phyloP scores from a whole-genome alignment of 1,140 invertebrate species.

The Anagrus nilaparvatae region DNA sequence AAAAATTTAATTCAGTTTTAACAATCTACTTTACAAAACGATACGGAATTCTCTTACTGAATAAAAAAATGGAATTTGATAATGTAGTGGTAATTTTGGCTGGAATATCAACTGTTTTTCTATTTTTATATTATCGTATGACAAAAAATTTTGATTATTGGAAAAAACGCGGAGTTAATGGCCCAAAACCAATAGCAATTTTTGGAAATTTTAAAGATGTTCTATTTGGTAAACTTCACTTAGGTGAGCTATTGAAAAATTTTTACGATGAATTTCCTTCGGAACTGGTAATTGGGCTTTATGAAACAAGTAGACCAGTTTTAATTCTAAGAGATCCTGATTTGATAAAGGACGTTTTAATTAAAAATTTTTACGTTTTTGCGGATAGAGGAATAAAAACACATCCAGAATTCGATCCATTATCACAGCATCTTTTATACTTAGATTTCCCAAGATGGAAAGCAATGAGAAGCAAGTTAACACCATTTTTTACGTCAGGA shows the following conservation, averaged over 20 bases:
- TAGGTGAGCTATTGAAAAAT: slow-evolving; percentile 26
- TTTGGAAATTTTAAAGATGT: slow-evolving; percentile 36
- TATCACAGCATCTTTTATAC: slow-evolving; percentile 35
- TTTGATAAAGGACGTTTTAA: slow-evolving; percentile 39
- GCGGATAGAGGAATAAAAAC: slow-evolving; percentile 35
- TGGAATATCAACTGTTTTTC: slow-evolving; percentile 6
- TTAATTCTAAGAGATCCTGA: slow-evolving; percentile 43
- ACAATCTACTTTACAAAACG: too few species aligned
- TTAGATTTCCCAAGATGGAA: slow-evolving; percentile 43
- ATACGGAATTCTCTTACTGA: too few species aligned
- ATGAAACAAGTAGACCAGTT: slow-evolving; percentile 36
- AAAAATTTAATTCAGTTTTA: too few species aligned
- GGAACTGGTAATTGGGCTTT: slow-evolving; percentile 38
- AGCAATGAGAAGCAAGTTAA: slow-evolving; percentile 40
- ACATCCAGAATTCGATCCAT: slow-evolving; percentile 26
- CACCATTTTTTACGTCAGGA: slow-evolving; percentile 44
- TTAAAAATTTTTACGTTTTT: slow-evolving; percentile 45
- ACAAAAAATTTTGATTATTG: slow-evolving; percentile 40
- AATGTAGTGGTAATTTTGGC: too few species aligned
- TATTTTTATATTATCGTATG: slow-evolving; percentile 28
- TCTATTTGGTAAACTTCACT: slow-evolving; percentile 27
- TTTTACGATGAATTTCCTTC: slow-evolving; percentile 36
- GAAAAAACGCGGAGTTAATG: slow-evolving; percentile 34
- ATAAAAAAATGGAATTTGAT: too few species aligned
- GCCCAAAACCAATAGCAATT: slow-evolving; percentile 34